Evolutionary conservation across 2,797 vertebrate genomes (phyloP).

Genomic region (Gobio occitaniae): DNA sequence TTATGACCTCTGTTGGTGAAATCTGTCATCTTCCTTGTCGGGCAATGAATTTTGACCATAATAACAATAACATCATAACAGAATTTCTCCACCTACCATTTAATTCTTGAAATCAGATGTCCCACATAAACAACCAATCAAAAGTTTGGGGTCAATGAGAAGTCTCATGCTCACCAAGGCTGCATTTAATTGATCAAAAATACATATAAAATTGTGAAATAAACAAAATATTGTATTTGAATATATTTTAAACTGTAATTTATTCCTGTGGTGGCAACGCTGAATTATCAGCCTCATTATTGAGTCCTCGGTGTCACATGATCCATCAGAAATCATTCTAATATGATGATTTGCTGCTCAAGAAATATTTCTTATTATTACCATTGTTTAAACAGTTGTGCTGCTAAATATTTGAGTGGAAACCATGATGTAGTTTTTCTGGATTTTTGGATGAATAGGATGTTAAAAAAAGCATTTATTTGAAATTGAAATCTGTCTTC

Average conservation of each 20-base stretch:
- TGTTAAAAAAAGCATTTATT: neutral
- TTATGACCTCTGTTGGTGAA: neutral
- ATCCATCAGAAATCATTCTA: neutral
- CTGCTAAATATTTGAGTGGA: neutral
- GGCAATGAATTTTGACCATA: neutral
- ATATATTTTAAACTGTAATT: neutral
- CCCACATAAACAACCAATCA: neutral
- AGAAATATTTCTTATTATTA: neutral
- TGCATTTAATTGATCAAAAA: constrained; percentile 9
- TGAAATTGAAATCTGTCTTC: neutral
- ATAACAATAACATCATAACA: neutral
- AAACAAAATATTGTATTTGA: neutral
- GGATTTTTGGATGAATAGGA: neutral
- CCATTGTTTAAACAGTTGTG: neutral
- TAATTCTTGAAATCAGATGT: neutral
- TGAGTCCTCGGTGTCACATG: neutral
- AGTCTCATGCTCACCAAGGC: neutral
- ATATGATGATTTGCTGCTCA: neutral
- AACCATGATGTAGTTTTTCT: neutral
- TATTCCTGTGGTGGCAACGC: neutral
- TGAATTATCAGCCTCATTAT: neutral
- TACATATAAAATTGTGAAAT: neutral
- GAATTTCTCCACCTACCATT: neutral
- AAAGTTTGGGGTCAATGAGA: neutral
- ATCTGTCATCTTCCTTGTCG: neutral